Evolutionary conservation across 2,888 invertebrate genomes (phyloP), one percentile per base, ranked within the genome.

Genomic region (Baccha elongata): DNA sequence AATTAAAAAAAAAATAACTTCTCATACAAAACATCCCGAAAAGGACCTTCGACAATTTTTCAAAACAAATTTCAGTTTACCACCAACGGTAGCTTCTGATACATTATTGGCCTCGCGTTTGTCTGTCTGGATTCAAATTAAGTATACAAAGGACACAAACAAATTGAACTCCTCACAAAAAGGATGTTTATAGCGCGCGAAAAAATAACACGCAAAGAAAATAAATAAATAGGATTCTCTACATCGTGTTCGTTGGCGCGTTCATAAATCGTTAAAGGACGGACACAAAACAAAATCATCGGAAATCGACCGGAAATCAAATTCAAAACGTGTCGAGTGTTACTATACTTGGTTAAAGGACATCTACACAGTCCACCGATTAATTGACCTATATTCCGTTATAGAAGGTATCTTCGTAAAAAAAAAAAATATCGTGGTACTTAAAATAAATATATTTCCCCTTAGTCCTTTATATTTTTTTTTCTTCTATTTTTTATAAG

Each of bases 11-110:
- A 50, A 65, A 40, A 52, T 29, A 53, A 29, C 68, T 60, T 71
- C 58, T 29, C 44, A 40, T 23, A 37, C 52, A 19, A 72, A 81
- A 72, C 64, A 83, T 83, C 72, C 72, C 78, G 42, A 64, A 81
- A 78, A 83, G 83, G 83, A 83, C 83, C 78, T 83, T 83, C 78
- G 83, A 83, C 72, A 78, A 73, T 73, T 83, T 73, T 73, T 55
- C 83, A 68, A 60, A 83, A 68, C 78, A 68, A 55, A 76, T 58
- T 83, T 83, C 40, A 83, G 83, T 83, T 83, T 73, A 83, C 78
- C 83, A 83, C 67, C 71, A 83, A 78, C 83, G 78, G 78, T 83
- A 78, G 83, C 83, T 83, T 73, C 78, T 78, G 83, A 83, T 83
- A 83, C 78, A 67, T 83, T 72, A 83, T 78, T 83, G 72, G 83